These are phyloP conservation scores for Eumerus sabulonum DNA, from an alignment of 2,888 invertebrate genomes.

Conservation along the genomic window DNA sequence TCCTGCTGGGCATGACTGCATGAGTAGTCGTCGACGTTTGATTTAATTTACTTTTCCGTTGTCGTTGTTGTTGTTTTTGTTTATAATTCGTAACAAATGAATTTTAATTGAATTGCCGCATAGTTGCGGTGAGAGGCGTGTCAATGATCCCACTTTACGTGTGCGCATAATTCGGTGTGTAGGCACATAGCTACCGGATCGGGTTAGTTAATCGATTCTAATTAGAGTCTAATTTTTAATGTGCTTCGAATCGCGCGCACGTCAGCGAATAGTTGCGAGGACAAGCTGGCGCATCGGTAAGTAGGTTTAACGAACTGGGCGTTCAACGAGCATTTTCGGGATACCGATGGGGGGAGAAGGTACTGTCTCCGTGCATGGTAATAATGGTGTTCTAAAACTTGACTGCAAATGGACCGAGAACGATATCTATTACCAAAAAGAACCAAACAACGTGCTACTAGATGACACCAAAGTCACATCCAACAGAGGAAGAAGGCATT, in stretches of 20 bases:
- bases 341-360: no score
- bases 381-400: no score
- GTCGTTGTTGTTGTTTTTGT: slow-evolving; percentile 16
- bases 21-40: slow-evolving; percentile 3
- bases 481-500: no score
- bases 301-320: background rate
- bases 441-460: no score
- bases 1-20: background rate
- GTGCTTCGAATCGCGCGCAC: slow-evolving; percentile 16
- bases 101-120: slow-evolving; percentile 33
- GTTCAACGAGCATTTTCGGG: no score
- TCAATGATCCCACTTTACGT: slow-evolving; percentile 55
- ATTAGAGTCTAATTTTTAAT: slow-evolving; percentile 56
- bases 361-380: no score
- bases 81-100: slow-evolving; percentile 8
- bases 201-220: slow-evolving; percentile 42
- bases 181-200: background rate
- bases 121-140: background rate
- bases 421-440: no score
- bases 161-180: slow-evolving; percentile 32
- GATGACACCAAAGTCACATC: no score
- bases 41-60: slow-evolving; percentile 34
- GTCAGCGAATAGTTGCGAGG: no score
- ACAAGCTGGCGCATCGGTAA: no score
- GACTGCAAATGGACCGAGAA: no score